A percentile compares a stretch with the other conserved stretches of the same genome.
These are phyloP conservation scores for Mystacides longicornis DNA, from an alignment of 2,888 invertebrate species.

Conservation along the genomic window DNA sequence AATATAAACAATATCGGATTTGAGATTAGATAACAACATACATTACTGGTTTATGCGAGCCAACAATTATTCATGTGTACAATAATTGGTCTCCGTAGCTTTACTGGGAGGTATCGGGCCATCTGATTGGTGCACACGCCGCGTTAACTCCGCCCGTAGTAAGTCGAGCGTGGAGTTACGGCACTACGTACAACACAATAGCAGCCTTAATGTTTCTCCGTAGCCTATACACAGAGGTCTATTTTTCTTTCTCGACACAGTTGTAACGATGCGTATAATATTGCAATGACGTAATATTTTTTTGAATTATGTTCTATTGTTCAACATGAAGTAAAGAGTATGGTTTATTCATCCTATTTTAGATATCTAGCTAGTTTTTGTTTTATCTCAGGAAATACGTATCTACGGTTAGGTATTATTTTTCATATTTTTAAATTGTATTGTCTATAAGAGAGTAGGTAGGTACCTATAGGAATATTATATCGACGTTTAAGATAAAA, in stretches of 20 bases:
- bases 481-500: no score
- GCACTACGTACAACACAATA: neutral
- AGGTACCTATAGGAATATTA: no score
- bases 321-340: no score
- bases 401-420: no score
- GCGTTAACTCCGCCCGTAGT: slow-evolving; percentile 13
- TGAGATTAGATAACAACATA: neutral
- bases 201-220: neutral
- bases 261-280: slow-evolving; percentile 3
- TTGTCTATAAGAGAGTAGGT: no score
- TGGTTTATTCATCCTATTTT: no score
- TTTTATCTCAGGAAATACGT: no score
- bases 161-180: slow-evolving; percentile 4
- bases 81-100: slow-evolving; percentile 20
- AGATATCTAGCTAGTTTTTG: no score
- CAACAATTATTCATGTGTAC: neutral
- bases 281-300: slow-evolving; percentile 6
- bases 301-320: no score
- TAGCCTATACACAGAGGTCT: no score
- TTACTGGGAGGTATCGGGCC: slow-evolving; percentile 14
- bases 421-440: no score
- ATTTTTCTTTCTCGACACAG: no score
- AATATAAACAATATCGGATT: slow-evolving; percentile 7
- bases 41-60: slow-evolving; percentile 9
- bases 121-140: slow-evolving; percentile 11